Conservation (phyloP, 2,797 vertebrate genomes). For the Ibycter americanus region DNA sequence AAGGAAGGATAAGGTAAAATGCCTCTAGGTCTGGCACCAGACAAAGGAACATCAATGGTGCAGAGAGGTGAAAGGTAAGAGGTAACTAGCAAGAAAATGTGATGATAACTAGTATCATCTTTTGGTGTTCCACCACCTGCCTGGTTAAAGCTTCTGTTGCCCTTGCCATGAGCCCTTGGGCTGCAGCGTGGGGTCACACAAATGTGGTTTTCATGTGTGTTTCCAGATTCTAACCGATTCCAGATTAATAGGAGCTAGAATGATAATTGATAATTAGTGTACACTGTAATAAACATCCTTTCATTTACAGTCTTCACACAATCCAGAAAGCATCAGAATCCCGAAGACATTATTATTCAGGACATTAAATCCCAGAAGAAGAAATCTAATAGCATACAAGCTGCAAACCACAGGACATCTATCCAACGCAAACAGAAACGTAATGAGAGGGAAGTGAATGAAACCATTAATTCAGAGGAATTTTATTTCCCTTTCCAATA, state of each 20-base stretch:
- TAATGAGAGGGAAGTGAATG: neutral
- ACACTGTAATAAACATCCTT: neutral
- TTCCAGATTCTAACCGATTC: neutral
- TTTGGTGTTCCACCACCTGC: neutral
- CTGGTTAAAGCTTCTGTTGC: neutral
- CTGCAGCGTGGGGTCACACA: neutral
- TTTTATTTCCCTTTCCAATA: neutral
- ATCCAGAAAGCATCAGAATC: neutral
- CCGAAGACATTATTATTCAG: neutral
- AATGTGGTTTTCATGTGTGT: accelerated
- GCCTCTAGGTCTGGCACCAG: neutral
- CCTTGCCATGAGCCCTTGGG: neutral
- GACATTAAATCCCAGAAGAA: neutral
- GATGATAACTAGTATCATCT: neutral
- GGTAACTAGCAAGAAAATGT: neutral
- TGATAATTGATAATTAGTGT: neutral
- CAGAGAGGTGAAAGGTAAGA: neutral
- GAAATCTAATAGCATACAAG: neutral
- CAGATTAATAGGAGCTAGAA: neutral
- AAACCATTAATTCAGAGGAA: neutral
- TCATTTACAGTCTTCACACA: neutral
- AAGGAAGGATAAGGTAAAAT: neutral
- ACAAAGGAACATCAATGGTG: neutral
- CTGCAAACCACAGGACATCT: neutral
- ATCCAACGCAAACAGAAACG: neutral